Conservation (phyloP, 2,797 vertebrate species). For the Hapalemur alaotrensis region DNA sequence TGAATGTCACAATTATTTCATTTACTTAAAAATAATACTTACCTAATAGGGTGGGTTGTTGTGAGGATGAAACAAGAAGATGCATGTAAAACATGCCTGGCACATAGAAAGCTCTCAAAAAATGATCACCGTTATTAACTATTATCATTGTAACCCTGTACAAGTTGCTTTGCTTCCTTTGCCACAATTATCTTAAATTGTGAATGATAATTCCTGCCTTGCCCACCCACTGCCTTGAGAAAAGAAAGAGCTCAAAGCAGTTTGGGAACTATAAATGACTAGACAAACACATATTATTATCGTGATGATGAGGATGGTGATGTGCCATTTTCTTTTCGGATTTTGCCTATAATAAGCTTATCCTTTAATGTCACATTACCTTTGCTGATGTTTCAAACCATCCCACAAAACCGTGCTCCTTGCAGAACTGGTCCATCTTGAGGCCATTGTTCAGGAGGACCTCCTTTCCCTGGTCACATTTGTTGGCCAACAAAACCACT, state of each 20-base stretch:
- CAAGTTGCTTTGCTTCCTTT: background rate
- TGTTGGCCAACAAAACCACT: constrained; percentile 96
- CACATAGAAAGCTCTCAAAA: background rate
- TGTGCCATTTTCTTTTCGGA: background rate
- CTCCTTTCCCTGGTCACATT: constrained; percentile 96
- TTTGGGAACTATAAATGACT: background rate
- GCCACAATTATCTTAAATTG: constrained; percentile 2
- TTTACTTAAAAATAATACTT: background rate
- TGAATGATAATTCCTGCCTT: background rate
- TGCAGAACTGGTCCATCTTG: constrained; percentile 99
- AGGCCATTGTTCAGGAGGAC: constrained; percentile 90
- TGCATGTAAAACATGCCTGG: background rate
- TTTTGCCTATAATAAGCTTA: background rate
- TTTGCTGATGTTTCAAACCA: constrained; percentile 99
- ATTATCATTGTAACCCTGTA: background rate
- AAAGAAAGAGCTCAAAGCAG: background rate
- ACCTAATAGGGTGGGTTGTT: background rate
- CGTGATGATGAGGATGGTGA: background rate
- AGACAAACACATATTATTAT: background rate
- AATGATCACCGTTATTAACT: background rate
- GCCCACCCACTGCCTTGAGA: background rate
- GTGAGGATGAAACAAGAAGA: background rate
- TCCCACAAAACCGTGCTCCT: constrained; percentile 95
- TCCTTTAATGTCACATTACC: constrained; percentile 85
- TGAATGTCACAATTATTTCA: background rate